A percentile compares a stretch with the other conserved stretches of the same genome.
These are phyloP conservation scores for Drosophila leonis DNA, from an alignment of 2,888 invertebrate species.

Conservation along the genomic window DNA sequence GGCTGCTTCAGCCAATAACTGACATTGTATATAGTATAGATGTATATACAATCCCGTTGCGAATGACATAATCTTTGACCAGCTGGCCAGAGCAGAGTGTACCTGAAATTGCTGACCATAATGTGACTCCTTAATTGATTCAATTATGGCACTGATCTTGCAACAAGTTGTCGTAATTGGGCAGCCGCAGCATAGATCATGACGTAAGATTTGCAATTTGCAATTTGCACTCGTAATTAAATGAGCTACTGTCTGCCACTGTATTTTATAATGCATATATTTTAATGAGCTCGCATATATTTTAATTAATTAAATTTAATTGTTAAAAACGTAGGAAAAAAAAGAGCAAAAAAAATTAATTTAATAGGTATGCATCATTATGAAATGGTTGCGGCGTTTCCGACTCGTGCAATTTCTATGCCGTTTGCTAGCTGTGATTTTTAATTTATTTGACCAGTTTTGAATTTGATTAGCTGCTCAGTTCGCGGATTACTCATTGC, in stretches of 20 bases:
- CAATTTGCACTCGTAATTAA: conserved; percentile 34
- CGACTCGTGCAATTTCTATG: conserved; percentile 42
- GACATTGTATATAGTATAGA: not conserved
- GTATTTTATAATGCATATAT: conserved; percentile 26
- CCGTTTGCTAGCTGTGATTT: conserved; percentile 53
- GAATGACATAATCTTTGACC: conserved; percentile 47
- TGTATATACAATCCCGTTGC: not conserved
- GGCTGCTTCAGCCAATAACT: conserved; percentile 1
- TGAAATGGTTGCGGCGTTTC: conserved; percentile 40
- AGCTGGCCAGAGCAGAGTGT: conserved; percentile 5
- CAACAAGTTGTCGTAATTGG: conserved; percentile 32
- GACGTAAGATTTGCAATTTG: conserved; percentile 42
- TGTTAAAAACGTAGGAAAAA: conserved; percentile 31
- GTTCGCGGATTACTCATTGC: conserved; percentile 1
- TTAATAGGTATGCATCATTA: conserved; percentile 37
- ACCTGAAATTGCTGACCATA: not conserved
- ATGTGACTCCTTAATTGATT: conserved; percentile 12
- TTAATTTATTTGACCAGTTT: conserved; percentile 47
- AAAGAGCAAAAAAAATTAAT: not conserved
- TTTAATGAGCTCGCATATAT: conserved; percentile 69
- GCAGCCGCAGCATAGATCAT: conserved; percentile 10
- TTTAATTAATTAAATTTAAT: conserved; percentile 70
- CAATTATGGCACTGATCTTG: conserved; percentile 37
- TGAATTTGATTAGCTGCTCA: conserved; percentile 42
- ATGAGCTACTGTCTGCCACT: conserved; percentile 34